Conservation (phyloP, 2,888 invertebrate species). For the Apamea epomidion region DNA sequence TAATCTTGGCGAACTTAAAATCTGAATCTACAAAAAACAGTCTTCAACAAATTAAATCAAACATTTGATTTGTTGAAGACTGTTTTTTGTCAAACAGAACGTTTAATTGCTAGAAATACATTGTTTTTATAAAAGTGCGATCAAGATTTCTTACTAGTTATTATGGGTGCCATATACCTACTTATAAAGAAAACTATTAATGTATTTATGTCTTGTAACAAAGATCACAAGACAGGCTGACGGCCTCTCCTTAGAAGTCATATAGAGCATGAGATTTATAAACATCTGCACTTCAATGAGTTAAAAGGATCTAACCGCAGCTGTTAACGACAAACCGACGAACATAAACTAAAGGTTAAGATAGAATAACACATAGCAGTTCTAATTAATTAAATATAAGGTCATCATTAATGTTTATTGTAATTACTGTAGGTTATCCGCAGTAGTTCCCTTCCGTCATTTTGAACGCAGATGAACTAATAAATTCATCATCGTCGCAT, state of each 20-base stretch:
- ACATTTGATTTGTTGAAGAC: no score
- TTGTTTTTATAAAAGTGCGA: background rate
- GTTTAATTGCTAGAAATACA: background rate
- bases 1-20: background rate
- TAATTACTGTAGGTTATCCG: background rate
- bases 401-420: conserved; percentile 25
- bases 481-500: background rate
- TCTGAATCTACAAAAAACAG: background rate
- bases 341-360: background rate
- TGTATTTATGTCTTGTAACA: no score
- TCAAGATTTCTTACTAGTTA: background rate
- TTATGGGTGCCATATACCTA: background rate
- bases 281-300: background rate
- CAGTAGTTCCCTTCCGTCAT: background rate
- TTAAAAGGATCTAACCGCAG: background rate
- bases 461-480: background rate
- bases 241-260: background rate
- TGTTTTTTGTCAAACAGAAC: no score
- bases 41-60: background rate
- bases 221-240: background rate
- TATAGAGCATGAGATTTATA: background rate
- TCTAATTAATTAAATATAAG: conserved; percentile 29
- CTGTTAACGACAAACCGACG: background rate
- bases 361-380: conserved; percentile 12
- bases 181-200: background rate